Evolutionary conservation across 2,888 invertebrate species (phyloP).

Genomic region (Drosophila anomelani): DNA sequence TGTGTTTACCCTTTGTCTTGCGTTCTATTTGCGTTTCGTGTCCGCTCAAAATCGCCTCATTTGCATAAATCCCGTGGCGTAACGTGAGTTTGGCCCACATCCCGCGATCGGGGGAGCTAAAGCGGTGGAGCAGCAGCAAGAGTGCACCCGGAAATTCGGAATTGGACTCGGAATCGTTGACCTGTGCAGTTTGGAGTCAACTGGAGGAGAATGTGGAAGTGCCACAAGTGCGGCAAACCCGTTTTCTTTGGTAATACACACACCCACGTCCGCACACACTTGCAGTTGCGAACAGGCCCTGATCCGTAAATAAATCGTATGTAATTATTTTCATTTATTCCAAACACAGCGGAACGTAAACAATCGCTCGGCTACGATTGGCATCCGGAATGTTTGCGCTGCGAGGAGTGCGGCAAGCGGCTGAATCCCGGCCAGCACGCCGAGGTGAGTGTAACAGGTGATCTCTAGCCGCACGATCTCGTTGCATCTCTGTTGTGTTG

Average conservation of each 20-base stretch:
- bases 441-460: constrained; percentile 86
- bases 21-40: constrained; percentile 63
- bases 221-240: constrained; percentile 92
- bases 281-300: constrained; percentile 24
- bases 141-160: constrained; percentile 49
- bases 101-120: constrained; percentile 8
- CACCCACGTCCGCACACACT: constrained; percentile 22
- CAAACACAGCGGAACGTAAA: constrained; percentile 90
- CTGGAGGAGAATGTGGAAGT: constrained; percentile 89
- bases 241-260: constrained; percentile 89
- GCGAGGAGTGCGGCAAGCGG: constrained; percentile 93
- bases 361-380: constrained; percentile 94
- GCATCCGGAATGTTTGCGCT: constrained; percentile 93
- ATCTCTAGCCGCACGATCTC: constrained; percentile 10
- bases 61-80: constrained; percentile 60
- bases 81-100: constrained; percentile 54
- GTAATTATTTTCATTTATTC: constrained; percentile 56
- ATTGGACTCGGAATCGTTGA: constrained; percentile 53
- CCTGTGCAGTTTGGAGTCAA: constrained; percentile 43
- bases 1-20: constrained; percentile 76
- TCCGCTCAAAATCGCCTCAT: constrained; percentile 55
- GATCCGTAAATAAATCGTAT: constrained; percentile 62
- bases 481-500: constrained; percentile 8
- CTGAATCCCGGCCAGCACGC: constrained; percentile 94
- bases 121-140: constrained; percentile 14